Percentiles rank a stretch among this genome's conserved stretches.
Conservation (phyloP, 2,113 vertebrate species). For the Cebidichthys violaceus region DNA sequence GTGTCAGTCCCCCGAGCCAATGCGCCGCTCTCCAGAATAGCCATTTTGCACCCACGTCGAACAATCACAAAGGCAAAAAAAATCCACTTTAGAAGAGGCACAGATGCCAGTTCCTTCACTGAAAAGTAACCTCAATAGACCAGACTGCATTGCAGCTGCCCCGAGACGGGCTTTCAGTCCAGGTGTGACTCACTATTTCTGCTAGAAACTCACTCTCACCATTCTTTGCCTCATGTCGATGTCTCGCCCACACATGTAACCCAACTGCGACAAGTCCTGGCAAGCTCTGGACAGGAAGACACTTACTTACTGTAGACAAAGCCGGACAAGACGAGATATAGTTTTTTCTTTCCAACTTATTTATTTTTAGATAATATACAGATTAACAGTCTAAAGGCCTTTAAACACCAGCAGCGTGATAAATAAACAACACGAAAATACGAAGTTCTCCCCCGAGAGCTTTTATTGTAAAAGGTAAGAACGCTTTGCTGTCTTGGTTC, state of each 20-base stretch:
- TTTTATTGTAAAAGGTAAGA: no score
- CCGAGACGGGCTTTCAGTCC: conserved; percentile 29
- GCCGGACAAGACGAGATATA: background rate
- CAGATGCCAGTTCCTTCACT: conserved; percentile 6
- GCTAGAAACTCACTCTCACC: conserved; percentile 24
- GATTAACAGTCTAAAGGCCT: background rate
- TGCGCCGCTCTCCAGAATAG: conserved; percentile 15
- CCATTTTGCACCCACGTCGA: conserved; percentile 31
- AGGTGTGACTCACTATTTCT: conserved; percentile 42
- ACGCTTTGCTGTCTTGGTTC: background rate
- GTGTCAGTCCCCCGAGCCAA: conserved; percentile 40
- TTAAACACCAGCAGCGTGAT: no score
- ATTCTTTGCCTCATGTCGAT: conserved; percentile 15
- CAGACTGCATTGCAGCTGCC: conserved; percentile 26
- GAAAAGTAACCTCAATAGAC: conserved; percentile 34
- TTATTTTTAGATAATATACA: background rate
- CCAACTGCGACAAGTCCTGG: conserved; percentile 1
- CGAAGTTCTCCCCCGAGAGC: no score
- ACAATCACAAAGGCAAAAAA: conserved; percentile 28
- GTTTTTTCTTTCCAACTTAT: background rate
- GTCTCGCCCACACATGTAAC: conserved; percentile 21
- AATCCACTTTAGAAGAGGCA: conserved; percentile 26
- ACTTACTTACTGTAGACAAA: background rate
- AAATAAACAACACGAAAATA: no score
- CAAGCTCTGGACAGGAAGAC: background rate